A percentile compares a stretch with the other conserved stretches of the same genome.
Conservation (phyloP, 2,113 vertebrate species). For the Menura novaehollandiae region DNA sequence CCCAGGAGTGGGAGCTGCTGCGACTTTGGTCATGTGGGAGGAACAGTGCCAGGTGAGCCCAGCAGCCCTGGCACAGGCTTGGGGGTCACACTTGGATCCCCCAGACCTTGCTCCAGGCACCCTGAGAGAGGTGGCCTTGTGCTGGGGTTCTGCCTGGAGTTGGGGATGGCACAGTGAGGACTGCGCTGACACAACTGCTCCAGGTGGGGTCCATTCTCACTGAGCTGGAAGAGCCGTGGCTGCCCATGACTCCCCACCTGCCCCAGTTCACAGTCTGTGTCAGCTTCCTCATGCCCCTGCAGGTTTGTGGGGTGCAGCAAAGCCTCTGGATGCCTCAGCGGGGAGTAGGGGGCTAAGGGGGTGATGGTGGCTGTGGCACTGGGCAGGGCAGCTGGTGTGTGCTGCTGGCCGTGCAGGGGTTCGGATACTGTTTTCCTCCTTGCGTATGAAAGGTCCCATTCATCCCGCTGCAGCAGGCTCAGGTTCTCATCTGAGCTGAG, state of each 20-base stretch:
- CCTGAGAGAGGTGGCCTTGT: neutral
- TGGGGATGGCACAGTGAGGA: neutral
- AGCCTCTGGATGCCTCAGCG: fast-evolving
- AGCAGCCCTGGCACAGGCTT: neutral
- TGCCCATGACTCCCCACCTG: neutral
- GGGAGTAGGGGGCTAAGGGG: neutral
- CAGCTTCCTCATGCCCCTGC: neutral
- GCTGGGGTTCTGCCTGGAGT: neutral
- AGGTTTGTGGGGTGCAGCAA: neutral
- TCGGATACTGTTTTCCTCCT: neutral
- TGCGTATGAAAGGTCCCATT: slow-evolving; percentile 36
- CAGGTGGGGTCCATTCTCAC: fast-evolving
- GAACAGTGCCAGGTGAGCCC: fast-evolving
- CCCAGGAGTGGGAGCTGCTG: fast-evolving
- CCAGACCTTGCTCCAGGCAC: neutral
- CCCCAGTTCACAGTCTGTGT: fast-evolving
- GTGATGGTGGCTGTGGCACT: neutral
- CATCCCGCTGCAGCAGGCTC: neutral
- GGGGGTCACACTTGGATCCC: neutral
- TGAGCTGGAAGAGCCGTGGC: fast-evolving
- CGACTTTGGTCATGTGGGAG: fast-evolving
- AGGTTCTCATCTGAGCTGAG: slow-evolving; percentile 31
- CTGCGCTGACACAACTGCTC: neutral
- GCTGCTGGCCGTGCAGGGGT: neutral
- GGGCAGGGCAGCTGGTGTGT: neutral